A percentile compares a stretch with the other conserved stretches of the same genome.
Evolutionary conservation across 2,113 vertebrate genomes (phyloP).

Genomic region (Syngnathus typhle): DNA sequence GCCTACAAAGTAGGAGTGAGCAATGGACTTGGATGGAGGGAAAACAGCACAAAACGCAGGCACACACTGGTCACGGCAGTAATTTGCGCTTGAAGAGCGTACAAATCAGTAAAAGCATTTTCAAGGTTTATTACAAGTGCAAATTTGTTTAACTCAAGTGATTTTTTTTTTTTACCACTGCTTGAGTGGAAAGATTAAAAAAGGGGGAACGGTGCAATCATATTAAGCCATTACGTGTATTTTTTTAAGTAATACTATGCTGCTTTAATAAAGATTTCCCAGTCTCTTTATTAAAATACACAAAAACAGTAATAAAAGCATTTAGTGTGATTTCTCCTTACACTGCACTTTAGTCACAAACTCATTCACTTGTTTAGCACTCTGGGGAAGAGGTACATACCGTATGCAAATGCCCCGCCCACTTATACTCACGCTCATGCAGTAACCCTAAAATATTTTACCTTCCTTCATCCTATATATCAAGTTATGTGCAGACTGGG

Average conservation of each 20-base stretch:
- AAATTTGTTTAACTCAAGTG: not conserved
- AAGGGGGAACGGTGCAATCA: not conserved
- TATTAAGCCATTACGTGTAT: not conserved
- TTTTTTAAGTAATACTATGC: not conserved
- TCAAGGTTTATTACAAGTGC: not conserved
- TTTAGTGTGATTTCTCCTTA: not conserved
- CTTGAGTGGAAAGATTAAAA: not conserved
- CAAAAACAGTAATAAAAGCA: not conserved
- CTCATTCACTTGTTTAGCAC: not conserved
- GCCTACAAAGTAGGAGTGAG: constrained; percentile 41
- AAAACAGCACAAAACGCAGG: constrained; percentile 1
- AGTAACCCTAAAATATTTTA: not conserved
- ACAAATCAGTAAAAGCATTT: constrained; percentile 6
- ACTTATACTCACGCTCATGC: not conserved
- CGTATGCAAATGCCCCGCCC: too few relatives aligned
- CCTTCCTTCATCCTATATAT: not conserved
- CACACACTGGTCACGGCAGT: constrained; percentile 27
- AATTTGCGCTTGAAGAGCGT: constrained; percentile 9
- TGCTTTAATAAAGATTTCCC: not conserved
- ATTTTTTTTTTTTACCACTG: not conserved
- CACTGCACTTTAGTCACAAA: not conserved
- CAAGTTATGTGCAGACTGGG: not conserved
- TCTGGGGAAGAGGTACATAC: too few relatives aligned
- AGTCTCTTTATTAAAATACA: not conserved
- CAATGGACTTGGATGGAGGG: constrained; percentile 21